Evolutionary conservation across 2,888 invertebrate genomes (phyloP).

Genomic region (Folsomia candida): DNA sequence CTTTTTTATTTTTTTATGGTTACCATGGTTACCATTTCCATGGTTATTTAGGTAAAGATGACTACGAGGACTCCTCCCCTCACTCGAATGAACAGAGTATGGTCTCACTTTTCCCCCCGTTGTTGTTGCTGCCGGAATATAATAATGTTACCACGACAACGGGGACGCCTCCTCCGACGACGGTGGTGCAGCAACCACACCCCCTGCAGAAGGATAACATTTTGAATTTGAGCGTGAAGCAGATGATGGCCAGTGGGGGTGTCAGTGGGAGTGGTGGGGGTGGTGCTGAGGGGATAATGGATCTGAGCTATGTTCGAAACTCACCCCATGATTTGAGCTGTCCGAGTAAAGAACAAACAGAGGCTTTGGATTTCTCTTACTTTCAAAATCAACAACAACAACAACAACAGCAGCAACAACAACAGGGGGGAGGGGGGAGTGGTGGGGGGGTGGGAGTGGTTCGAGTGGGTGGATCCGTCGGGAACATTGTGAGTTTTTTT

Average conservation of each 20-base stretch:
- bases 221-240: neutral
- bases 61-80: neutral
- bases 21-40: neutral
- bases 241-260: no score
- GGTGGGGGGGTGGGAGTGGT: neutral
- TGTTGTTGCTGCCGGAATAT: no score
- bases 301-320: neutral
- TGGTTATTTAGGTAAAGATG: no score
- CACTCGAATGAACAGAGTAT: neutral
- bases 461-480: no score
- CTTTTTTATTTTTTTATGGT: neutral
- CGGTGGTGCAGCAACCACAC: no score
- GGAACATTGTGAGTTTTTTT: no score
- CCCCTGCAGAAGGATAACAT: no score
- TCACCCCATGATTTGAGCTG: neutral
- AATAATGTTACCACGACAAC: no score
- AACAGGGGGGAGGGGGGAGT: neutral
- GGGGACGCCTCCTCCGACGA: no score
- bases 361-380: slow-evolving; percentile 69
- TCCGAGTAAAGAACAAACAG: slow-evolving; percentile 60
- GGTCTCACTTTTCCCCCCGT: no score
- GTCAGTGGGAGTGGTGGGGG: no score
- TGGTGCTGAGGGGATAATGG: neutral
- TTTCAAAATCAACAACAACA: slow-evolving; percentile 8
- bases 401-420: neutral